phyloP scores from a whole-genome alignment of 2,888 invertebrate genomes.

The Omphaloscelis lunosa region DNA sequence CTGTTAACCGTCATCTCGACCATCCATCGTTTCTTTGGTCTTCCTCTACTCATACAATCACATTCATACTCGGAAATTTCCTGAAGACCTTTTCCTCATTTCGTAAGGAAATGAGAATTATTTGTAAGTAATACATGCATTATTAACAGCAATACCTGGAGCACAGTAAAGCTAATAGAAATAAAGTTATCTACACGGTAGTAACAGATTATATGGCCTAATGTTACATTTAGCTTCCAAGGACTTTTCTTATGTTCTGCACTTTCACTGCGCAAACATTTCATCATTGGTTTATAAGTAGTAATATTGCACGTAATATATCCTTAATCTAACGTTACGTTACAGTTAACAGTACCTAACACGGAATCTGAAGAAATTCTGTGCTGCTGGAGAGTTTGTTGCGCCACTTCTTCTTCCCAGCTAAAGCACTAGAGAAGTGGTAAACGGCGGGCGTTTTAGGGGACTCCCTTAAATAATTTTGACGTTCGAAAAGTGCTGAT shows the following conservation, averaged over 20 bases:
- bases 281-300: background rate
- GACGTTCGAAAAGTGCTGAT: too few species aligned
- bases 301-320: background rate
- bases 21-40: background rate
- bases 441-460: too few species aligned
- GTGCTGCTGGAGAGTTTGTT: too few species aligned
- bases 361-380: background rate
- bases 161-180: background rate
- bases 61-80: too few species aligned
- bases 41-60: background rate
- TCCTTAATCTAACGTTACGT: background rate
- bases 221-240: slow-evolving; percentile 1
- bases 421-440: too few species aligned
- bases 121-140: background rate
- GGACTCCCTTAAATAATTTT: too few species aligned
- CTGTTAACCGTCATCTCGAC: too few species aligned
- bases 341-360: background rate
- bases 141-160: too few species aligned
- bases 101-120: background rate
- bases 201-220: background rate
- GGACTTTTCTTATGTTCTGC: slow-evolving; percentile 1
- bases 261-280: slow-evolving; percentile 15
- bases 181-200: too few species aligned
- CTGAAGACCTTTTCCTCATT: background rate
- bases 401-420: too few species aligned